Percentiles rank a stretch among this genome's conserved stretches.
Conservation (phyloP, 2,113 vertebrate species). For the Cavia porcellus region DNA sequence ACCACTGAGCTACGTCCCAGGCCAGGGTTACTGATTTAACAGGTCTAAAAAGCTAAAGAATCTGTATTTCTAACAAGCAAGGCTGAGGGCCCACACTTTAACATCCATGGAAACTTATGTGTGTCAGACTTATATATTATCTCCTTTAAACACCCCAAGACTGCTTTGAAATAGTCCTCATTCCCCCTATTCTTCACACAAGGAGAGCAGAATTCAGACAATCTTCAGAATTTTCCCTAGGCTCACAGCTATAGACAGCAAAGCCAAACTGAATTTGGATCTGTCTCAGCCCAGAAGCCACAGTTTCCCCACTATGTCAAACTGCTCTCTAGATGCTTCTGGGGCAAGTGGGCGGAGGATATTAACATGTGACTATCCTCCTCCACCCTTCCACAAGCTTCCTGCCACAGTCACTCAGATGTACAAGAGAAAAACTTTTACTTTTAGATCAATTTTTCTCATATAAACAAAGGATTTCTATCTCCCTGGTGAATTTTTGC, state of each 20-base stretch:
- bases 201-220: conserved; percentile 31
- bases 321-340: neutral
- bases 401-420: neutral
- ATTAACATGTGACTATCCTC: neutral
- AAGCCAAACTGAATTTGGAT: neutral
- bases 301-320: conserved; percentile 5
- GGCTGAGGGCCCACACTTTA: neutral
- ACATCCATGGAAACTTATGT: neutral
- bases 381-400: neutral
- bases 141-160: neutral
- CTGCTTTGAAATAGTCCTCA: neutral
- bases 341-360: neutral
- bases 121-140: neutral
- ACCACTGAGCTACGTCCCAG: neutral
- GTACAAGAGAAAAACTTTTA: neutral
- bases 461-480: conserved; percentile 33
- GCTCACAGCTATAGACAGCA: neutral
- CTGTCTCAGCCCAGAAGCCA: conserved; percentile 10
- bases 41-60: neutral
- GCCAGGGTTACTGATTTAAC: neutral
- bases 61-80: neutral
- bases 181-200: neutral
- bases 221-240: neutral
- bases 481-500: conserved; percentile 15
- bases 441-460: neutral